Evolutionary conservation across 2,888 invertebrate species (phyloP).

Genomic region (Mesochorus sp.): DNA sequence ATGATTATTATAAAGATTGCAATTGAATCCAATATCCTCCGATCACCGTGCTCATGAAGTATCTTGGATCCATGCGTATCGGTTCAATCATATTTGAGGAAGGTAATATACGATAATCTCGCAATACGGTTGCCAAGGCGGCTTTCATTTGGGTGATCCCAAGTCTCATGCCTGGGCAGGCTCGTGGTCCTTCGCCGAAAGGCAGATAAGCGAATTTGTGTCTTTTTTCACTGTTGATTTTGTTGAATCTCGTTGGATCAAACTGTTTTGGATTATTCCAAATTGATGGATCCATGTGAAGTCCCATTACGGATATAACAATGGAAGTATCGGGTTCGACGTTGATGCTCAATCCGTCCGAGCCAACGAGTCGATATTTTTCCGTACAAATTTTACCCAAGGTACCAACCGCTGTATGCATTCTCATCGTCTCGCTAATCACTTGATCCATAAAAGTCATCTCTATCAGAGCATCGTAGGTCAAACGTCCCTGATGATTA

Average conservation of each 20-base stretch:
- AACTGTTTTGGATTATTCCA: constrained; percentile 60
- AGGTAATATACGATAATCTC: constrained; percentile 48
- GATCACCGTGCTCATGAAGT: constrained; percentile 25
- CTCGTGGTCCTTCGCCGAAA: constrained; percentile 62
- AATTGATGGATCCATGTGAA: constrained; percentile 60
- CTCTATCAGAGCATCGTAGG: constrained; percentile 81
- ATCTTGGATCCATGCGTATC: constrained; percentile 46
- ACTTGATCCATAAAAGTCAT: constrained; percentile 83
- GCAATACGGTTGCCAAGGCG: constrained; percentile 53
- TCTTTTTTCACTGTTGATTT: constrained; percentile 13
- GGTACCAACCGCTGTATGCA: constrained; percentile 51
- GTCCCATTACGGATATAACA: constrained; percentile 60
- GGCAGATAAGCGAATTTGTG: constrained; percentile 50
- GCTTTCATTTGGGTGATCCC: constrained; percentile 57
- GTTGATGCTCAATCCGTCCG: constrained; percentile 64
- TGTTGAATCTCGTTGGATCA: constrained; percentile 61
- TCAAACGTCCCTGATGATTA: constrained; percentile 76
- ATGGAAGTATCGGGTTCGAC: constrained; percentile 64
- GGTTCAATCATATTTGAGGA: constrained; percentile 58
- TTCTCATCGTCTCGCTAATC: constrained; percentile 69
- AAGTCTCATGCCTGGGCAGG: constrained; percentile 58
- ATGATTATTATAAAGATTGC: no score
- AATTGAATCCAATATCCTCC: constrained; percentile 57
- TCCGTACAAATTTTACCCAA: constrained; percentile 64
- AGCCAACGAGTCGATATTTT: constrained; percentile 59